Conservation (phyloP, 2,888 invertebrate species). For the Coecobrya sp. region DNA sequence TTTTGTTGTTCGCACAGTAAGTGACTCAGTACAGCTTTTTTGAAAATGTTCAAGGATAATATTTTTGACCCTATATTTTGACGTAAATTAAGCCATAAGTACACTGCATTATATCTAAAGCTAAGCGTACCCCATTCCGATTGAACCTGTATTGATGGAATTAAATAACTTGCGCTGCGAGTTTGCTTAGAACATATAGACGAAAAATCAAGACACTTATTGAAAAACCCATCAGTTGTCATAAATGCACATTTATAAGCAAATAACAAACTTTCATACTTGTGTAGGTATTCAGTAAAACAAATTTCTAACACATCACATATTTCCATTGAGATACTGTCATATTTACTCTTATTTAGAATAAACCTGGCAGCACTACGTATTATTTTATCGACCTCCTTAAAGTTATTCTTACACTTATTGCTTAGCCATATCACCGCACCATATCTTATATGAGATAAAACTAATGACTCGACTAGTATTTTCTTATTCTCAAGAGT, state of each 20-base stretch:
- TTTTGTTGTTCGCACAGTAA: neutral
- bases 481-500: neutral
- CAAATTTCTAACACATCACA: neutral
- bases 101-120: neutral
- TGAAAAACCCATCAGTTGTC: neutral
- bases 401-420: neutral
- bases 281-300: neutral
- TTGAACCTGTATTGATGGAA: neutral
- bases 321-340: neutral
- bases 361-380: neutral
- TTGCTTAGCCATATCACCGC: constrained; percentile 1
- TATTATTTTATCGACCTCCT: constrained; percentile 40
- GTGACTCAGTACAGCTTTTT: neutral
- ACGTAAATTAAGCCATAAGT: neutral
- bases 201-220: neutral
- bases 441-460: neutral
- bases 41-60: neutral
- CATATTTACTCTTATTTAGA: constrained; percentile 3
- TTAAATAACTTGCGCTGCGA: neutral
- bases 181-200: neutral
- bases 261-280: neutral
- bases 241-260: neutral
- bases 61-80: neutral
- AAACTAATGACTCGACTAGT: neutral
- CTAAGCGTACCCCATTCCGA: neutral